A percentile compares a stretch with the other conserved stretches of the same genome.
phyloP scores from a whole-genome alignment of 2,888 invertebrate species.

The Ceriagrion tenellum region DNA sequence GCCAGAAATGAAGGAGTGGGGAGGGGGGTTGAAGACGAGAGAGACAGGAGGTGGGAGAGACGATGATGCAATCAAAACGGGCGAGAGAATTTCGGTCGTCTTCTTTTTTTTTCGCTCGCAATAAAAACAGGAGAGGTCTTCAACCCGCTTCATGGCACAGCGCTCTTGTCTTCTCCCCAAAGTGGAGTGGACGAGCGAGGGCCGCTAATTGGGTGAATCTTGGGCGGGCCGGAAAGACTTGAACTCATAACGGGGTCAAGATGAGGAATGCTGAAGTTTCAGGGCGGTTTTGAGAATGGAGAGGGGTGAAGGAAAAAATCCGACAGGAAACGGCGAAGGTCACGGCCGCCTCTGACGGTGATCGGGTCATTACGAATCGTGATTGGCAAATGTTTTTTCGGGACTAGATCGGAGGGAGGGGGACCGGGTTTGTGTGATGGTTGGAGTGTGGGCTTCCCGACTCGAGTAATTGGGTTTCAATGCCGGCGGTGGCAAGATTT shows the following conservation, averaged over 20 bases:
- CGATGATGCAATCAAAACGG: constrained; percentile 26
- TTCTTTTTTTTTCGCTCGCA: not conserved
- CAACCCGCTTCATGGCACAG: not conserved
- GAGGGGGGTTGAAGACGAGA: not conserved
- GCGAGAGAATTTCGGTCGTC: constrained; percentile 14
- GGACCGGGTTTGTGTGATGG: too few relatives aligned
- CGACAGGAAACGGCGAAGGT: not conserved
- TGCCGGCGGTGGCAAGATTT: too few relatives aligned
- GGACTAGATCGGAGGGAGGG: too few relatives aligned
- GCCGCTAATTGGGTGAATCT: constrained; percentile 18
- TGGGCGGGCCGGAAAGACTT: constrained; percentile 21
- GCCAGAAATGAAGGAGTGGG: not conserved
- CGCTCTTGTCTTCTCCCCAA: not conserved
- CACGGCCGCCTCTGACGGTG: not conserved
- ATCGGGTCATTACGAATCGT: constrained; percentile 19
- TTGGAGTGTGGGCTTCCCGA: too few relatives aligned
- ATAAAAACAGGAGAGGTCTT: constrained; percentile 4
- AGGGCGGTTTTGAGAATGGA: not conserved
- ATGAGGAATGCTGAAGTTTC: not conserved
- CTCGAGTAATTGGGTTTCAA: too few relatives aligned
- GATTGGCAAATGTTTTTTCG: not conserved
- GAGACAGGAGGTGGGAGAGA: not conserved
- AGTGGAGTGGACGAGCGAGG: not conserved
- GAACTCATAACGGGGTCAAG: constrained; percentile 24
- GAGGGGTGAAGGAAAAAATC: not conserved